phyloP scores from a whole-genome alignment of 30 jellyfish, hydroid and myxozoan genomes.

The Turritopsis rubra region DNA sequence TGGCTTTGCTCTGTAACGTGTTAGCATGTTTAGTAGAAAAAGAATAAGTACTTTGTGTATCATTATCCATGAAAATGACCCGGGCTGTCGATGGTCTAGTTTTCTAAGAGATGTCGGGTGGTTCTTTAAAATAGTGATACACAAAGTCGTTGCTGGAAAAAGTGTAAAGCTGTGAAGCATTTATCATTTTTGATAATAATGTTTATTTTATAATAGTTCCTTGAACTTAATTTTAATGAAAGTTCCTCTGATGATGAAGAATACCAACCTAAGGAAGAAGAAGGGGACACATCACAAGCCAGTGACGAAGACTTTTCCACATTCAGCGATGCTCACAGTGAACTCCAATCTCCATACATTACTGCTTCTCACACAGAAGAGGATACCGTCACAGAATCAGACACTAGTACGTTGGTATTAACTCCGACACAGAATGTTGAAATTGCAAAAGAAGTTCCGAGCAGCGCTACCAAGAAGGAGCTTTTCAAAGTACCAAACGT shows the following conservation, averaged over 20 bases:
- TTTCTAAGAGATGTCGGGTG: too few relatives aligned
- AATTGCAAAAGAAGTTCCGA: not conserved
- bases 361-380: not conserved
- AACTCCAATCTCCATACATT: not conserved
- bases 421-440: not conserved
- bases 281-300: conserved; percentile 27
- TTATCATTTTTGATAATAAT: not conserved
- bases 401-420: not conserved
- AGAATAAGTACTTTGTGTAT: too few relatives aligned
- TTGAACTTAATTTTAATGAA: conserved; percentile 49
- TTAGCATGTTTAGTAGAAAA: too few relatives aligned
- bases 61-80: too few relatives aligned
- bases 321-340: conserved; percentile 14
- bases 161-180: not conserved
- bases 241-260: conserved; percentile 79
- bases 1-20: too few relatives aligned
- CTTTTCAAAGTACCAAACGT: not conserved
- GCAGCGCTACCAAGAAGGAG: not conserved
- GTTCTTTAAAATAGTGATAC: too few relatives aligned
- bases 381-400: conserved; percentile 5
- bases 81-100: too few relatives aligned
- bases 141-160: not conserved
- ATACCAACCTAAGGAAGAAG: conserved; percentile 69
- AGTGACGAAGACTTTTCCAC: conserved; percentile 29
- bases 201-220: conserved; percentile 36